These are phyloP conservation scores for Dallia pectoralis DNA, from an alignment of 2,797 vertebrate genomes.

Conservation along the genomic window DNA sequence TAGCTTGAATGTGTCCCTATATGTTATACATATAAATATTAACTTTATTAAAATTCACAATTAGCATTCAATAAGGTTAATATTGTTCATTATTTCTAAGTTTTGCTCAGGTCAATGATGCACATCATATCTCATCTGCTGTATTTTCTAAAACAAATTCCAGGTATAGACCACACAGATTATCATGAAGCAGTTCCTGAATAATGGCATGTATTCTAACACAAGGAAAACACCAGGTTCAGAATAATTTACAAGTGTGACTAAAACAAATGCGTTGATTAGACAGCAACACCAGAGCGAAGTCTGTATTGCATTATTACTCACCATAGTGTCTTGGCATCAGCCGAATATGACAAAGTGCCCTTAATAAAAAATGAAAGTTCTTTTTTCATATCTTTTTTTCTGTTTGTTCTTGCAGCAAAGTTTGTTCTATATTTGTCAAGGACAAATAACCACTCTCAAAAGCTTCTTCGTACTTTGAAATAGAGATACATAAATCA, in stretches of 20 bases:
- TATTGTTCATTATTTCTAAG: no score
- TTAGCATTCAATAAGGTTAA: no score
- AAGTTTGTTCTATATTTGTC: background rate
- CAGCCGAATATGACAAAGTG: constrained; percentile 58
- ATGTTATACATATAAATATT: no score
- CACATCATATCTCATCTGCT: background rate
- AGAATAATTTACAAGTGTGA: background rate
- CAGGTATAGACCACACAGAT: constrained; percentile 11
- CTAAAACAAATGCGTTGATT: background rate
- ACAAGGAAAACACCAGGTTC: background rate
- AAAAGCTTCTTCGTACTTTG: background rate
- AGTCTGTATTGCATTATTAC: background rate
- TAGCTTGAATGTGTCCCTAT: no score
- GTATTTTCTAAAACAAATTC: constrained; percentile 58
- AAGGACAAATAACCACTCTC: background rate
- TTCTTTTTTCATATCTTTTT: constrained; percentile 53
- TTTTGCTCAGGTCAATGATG: no score
- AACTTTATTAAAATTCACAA: no score
- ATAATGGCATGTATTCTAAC: constrained; percentile 4
- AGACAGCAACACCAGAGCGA: constrained; percentile 50
- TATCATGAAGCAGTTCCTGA: background rate
- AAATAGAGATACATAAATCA: background rate
- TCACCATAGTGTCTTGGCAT: constrained; percentile 57
- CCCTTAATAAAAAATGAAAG: constrained; percentile 58
- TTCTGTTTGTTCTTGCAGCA: constrained; percentile 45